Base-by-base conservation (phyloP, 2,888 invertebrate species). In the Chirona hameri region DNA sequence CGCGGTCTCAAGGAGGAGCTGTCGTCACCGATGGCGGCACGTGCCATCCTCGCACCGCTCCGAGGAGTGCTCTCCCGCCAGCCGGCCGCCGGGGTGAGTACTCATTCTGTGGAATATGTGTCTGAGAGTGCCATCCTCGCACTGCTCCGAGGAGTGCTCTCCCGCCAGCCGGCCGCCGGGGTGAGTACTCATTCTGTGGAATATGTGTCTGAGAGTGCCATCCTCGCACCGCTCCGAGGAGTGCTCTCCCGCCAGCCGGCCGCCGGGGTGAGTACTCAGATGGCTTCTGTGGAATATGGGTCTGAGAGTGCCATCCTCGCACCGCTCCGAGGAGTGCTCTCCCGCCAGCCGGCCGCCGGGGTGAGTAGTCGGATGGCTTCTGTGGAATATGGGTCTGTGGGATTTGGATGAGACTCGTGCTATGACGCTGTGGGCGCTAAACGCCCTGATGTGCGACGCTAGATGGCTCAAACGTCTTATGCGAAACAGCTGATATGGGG, bases 1-100 rank as follows among this genome's bases (percentile, higher is more conserved):
- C 72, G 72, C 18, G 27, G 31, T 29, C 72, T 72, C 29, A 72
- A 72, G 72, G 72, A 72, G 72, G 72, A 72, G 31, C 72, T 72
- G 31, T 29, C 72, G 15, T 10, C 7, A 15, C 72, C 72, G 72
- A 27, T 27, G 15, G 72, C 29, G 72, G 72, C 72, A 0, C 72
- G 31, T 29, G 72, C 72, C 5, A 15, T 72, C 27, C 72, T 72
- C 31, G 72, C 72, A 10, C 72, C 72, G 18, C 72, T 72, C 15
- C 31, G 31, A 0, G 21, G 3, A 27, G 2, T 72, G 14, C 72
- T 72, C 31, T 18, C 31, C 14, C 29, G 31, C 4, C 72, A 72
- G 18, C 1, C 72, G 2, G 21, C 65, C 65, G 65, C n/a, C 10
- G n/a, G 9, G 9, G 27, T 65, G 65, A 60, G 60, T 60, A 24